phyloP scores from a whole-genome alignment of 2,113 vertebrate species.

The Dromaius novaehollandiae region DNA sequence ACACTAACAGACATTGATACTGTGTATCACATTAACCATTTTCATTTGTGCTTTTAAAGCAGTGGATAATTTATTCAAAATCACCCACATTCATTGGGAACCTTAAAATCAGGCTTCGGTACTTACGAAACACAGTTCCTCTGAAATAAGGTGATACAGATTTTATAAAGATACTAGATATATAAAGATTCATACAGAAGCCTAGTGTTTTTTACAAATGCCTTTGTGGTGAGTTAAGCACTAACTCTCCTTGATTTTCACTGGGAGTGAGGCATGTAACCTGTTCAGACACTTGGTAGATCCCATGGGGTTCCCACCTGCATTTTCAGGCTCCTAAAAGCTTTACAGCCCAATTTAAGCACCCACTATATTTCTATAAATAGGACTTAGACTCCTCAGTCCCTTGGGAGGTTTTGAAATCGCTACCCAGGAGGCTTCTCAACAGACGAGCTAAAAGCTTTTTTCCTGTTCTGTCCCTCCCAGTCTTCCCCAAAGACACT shows the following conservation, averaged over 20 bases:
- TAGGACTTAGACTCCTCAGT: conserved; percentile 4
- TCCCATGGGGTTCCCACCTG: conserved; percentile 26
- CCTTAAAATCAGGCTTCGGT: neutral
- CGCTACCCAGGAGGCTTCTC: conserved; percentile 29
- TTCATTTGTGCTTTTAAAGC: neutral
- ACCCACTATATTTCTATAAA: conserved; percentile 35
- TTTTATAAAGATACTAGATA: neutral
- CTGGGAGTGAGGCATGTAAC: neutral
- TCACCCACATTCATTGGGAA: neutral
- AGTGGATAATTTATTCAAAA: neutral
- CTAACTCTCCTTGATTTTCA: neutral
- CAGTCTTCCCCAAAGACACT: conserved; percentile 19
- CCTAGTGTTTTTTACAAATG: neutral
- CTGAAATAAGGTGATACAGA: neutral
- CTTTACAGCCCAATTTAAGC: conserved; percentile 35
- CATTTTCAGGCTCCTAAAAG: conserved; percentile 27
- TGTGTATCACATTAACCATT: neutral
- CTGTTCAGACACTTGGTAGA: conserved; percentile 3
- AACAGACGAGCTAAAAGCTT: conserved; percentile 30
- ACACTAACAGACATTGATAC: neutral
- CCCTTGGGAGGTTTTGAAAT: conserved; percentile 24
- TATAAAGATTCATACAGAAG: neutral
- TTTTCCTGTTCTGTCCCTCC: conserved; percentile 22
- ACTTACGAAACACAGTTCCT: neutral
- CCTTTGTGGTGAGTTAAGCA: neutral